phyloP scores from a whole-genome alignment of 2,888 invertebrate species.

The Nysson spinosus region DNA sequence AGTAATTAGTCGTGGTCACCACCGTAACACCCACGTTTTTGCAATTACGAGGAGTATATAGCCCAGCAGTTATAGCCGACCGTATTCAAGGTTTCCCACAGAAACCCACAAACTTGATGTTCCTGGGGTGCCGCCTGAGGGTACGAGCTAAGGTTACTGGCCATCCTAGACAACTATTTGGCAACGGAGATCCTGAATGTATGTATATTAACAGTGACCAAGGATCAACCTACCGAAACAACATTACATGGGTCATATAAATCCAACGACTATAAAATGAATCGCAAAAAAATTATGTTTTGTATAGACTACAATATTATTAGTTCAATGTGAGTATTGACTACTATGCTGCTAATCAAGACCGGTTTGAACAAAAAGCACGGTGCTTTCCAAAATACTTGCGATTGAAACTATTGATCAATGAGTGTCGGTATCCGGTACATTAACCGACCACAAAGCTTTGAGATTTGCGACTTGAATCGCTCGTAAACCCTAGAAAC shows the following conservation, averaged over 20 bases:
- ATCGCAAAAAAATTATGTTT: too few relatives aligned
- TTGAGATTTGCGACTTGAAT: constrained; percentile 54
- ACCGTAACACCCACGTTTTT: constrained; percentile 39
- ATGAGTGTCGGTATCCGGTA: constrained; percentile 60
- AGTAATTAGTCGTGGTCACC: constrained; percentile 44
- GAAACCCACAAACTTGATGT: constrained; percentile 58
- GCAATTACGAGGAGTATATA: constrained; percentile 43
- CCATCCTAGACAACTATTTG: constrained; percentile 35
- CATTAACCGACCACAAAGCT: constrained; percentile 66
- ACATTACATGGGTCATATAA: too few relatives aligned
- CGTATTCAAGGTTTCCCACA: constrained; percentile 54
- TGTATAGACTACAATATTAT: too few relatives aligned
- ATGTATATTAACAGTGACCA: constrained; percentile 17
- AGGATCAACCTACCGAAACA: constrained; percentile 12
- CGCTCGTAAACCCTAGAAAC: constrained; percentile 66
- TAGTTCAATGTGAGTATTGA: too few relatives aligned
- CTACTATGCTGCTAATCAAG: too few relatives aligned
- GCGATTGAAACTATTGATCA: too few relatives aligned
- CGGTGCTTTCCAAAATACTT: too few relatives aligned
- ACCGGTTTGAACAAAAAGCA: too few relatives aligned
- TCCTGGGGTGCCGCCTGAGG: constrained; percentile 43
- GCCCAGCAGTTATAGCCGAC: constrained; percentile 37
- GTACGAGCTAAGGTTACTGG: constrained; percentile 40
- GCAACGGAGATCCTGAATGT: constrained; percentile 7
- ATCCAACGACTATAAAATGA: too few relatives aligned